Evolutionary conservation across 2,888 invertebrate genomes (phyloP).

Genomic region (Arctia plantaginis): DNA sequence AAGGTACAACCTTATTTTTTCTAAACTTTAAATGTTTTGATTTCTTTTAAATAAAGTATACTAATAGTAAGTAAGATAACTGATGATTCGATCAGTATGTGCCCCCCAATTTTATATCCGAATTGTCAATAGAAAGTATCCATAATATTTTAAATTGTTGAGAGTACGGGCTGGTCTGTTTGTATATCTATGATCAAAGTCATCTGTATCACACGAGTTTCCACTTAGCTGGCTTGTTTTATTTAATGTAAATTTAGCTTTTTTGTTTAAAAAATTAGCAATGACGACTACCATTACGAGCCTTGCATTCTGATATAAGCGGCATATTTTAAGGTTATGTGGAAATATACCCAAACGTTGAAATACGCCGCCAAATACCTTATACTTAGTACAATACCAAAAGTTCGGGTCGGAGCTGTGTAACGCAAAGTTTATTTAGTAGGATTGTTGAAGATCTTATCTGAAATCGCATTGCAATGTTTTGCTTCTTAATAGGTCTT

Average conservation of each 20-base stretch:
- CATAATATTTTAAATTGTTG: neutral
- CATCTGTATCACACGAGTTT: slow-evolving; percentile 20
- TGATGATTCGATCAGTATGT: neutral
- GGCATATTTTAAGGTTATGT: neutral
- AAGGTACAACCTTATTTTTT: too few species aligned
- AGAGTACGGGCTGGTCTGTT: slow-evolving; percentile 1
- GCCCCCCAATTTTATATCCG: too few species aligned
- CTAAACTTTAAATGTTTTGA: too few species aligned
- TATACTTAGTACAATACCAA: slow-evolving; percentile 4
- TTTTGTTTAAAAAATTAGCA: slow-evolving; percentile 28
- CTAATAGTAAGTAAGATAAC: neutral
- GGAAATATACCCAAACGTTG: slow-evolving; percentile 3
- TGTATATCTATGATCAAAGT: slow-evolving; percentile 11
- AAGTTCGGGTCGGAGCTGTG: neutral
- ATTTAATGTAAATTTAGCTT: too few species aligned
- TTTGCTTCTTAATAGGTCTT: neutral
- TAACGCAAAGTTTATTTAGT: neutral
- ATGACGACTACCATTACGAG: slow-evolving; percentile 38
- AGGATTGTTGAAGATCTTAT: neutral
- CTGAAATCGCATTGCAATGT: neutral
- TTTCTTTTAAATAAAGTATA: too few species aligned
- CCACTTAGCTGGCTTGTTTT: slow-evolving; percentile 49
- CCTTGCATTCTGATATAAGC: slow-evolving; percentile 26
- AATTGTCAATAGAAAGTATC: neutral
- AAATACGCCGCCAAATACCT: slow-evolving; percentile 6